phyloP scores from a whole-genome alignment of 2,113 vertebrate genomes.

The Salvelinus fontinalis region DNA sequence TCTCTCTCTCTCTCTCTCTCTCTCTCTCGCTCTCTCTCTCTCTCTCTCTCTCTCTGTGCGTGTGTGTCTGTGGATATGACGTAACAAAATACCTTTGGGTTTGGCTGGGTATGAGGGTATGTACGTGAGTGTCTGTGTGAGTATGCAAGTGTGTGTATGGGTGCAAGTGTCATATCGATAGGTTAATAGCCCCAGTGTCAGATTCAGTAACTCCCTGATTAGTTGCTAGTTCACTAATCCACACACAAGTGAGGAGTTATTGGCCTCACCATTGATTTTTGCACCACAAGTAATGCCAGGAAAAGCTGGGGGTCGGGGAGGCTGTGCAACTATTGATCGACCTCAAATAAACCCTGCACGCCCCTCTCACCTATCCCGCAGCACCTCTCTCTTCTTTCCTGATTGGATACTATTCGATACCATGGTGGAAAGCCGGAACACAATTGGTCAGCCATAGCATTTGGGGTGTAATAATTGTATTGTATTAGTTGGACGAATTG shows the following conservation, averaged over 20 bases:
- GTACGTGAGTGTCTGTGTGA: conserved; percentile 38
- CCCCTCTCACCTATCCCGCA: conserved; percentile 16
- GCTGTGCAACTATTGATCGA: conserved; percentile 76
- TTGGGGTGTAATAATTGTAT: too few species aligned
- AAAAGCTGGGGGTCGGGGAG: conserved; percentile 66
- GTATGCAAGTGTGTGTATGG: conserved; percentile 15
- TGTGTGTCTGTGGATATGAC: neutral
- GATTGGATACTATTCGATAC: neutral
- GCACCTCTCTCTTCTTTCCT: neutral
- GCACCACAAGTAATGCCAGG: conserved; percentile 65
- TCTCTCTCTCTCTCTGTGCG: too few species aligned
- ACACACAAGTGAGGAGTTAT: conserved; percentile 74
- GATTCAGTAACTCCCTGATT: conserved; percentile 80
- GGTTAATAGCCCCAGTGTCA: conserved; percentile 79
- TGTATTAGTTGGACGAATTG: too few species aligned
- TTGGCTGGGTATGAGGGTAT: conserved; percentile 2
- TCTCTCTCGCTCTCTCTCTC: too few species aligned
- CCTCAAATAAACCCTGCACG: conserved; percentile 71
- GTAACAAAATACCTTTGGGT: neutral
- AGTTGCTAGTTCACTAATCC: conserved; percentile 81
- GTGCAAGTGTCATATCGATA: conserved; percentile 76
- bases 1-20: too few species aligned
- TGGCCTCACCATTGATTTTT: conserved; percentile 78
- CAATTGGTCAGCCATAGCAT: too few species aligned
- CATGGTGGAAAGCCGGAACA: too few species aligned